Evolutionary conservation across 2,888 invertebrate genomes (phyloP).

Genomic region (Phrixothrix hirtus): DNA sequence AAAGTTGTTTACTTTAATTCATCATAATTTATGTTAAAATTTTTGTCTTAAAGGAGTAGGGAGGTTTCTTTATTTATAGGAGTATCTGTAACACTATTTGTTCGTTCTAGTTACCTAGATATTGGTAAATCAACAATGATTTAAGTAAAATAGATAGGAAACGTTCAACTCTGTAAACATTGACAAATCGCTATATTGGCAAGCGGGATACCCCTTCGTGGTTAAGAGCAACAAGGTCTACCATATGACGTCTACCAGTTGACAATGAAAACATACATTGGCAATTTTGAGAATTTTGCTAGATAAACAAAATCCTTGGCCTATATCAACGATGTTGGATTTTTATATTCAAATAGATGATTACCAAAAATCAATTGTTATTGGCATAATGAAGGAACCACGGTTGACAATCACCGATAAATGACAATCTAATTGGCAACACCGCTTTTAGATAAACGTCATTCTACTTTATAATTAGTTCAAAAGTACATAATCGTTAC

Average conservation of each 20-base stretch:
- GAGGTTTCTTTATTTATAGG: too few relatives aligned
- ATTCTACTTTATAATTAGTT: conserved; percentile 32
- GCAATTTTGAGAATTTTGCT: conserved; percentile 18
- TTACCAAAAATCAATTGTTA: conserved; percentile 13
- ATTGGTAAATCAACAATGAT: too few relatives aligned
- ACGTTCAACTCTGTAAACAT: background rate
- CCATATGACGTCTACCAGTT: conserved; percentile 37
- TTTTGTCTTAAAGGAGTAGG: too few relatives aligned
- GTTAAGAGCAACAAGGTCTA: conserved; percentile 37
- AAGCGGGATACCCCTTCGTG: conserved; percentile 38
- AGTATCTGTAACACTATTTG: too few relatives aligned
- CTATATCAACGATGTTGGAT: conserved; percentile 20
- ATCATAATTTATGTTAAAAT: too few relatives aligned
- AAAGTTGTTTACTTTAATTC: too few relatives aligned
- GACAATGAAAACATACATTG: conserved; percentile 37
- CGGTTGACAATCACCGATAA: conserved; percentile 22
- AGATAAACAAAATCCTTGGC: conserved; percentile 35
- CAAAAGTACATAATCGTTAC: conserved; percentile 13
- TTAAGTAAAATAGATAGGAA: too few relatives aligned
- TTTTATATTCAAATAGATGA: conserved; percentile 1
- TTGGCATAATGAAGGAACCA: conserved; percentile 8
- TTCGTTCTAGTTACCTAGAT: too few relatives aligned
- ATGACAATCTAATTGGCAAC: conserved; percentile 34
- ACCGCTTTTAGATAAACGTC: conserved; percentile 38
- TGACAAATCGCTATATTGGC: conserved; percentile 13